Conservation (phyloP, 2,797 vertebrate species). For the Scolopax rusticola region DNA sequence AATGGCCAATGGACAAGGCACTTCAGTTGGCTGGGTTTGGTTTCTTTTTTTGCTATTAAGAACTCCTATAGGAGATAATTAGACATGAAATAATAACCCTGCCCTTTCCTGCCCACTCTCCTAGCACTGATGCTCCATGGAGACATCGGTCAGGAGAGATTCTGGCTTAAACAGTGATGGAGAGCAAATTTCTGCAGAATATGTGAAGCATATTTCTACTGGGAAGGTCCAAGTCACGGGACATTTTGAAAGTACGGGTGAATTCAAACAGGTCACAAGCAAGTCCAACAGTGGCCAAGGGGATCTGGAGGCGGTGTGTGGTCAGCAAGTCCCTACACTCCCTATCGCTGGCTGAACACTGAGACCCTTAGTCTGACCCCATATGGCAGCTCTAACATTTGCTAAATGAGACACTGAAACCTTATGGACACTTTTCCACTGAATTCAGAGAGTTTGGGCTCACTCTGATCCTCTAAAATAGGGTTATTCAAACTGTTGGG, state of each 20-base stretch:
- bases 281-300: not conserved
- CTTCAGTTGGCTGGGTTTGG: not conserved
- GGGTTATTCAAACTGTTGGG: no score
- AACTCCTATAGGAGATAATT: not conserved
- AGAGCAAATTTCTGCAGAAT: not conserved
- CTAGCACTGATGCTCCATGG: not conserved
- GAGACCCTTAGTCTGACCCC: not conserved
- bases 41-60: not conserved
- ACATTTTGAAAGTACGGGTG: not conserved
- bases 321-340: not conserved
- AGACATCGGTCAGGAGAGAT: not conserved
- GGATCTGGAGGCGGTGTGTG: accelerated
- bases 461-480: accelerated
- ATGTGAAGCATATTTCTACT: not conserved
- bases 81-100: not conserved
- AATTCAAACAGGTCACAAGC: not conserved
- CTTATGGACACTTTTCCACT: accelerated
- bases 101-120: not conserved
- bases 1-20: not conserved
- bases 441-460: not conserved
- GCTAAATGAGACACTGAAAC: not conserved
- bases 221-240: not conserved
- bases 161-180: not conserved
- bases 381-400: not conserved
- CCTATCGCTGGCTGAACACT: not conserved